Evolutionary conservation across 2,888 invertebrate genomes (phyloP), one percentile per base, ranked within the genome.

Genomic region (Orgyia antiqua): DNA sequence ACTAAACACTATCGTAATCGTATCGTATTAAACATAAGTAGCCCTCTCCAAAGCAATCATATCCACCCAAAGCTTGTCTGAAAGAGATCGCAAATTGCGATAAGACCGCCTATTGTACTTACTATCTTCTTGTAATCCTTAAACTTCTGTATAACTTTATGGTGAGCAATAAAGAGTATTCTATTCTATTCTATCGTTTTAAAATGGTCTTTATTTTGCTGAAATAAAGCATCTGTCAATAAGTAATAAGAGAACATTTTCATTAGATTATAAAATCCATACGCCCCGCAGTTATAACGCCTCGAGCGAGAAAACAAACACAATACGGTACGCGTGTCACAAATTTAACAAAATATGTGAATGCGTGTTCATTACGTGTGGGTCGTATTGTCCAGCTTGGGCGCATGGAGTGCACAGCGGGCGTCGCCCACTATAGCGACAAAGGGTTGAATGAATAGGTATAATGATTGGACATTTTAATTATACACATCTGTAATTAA

Each of bases 361-460:
- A 53, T 54, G 45, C 53, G 59, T 68, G 73, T 60, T 74, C 74
- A 72, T 73, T 74, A 69, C 68, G 68, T 54, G 41, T 39, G 37
- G 31, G 31, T 36, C 4, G 36, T 27, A 36, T 47, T 52, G 51
- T 41, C 45, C 51, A 33, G 39, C 11, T 51, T 52, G 56, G 64
- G 51, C 73, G 61, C 49, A 66, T 72, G 60, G 75, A 18, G 74
- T 72, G 27, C 74, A 42, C 74, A 42, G 59, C 61, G 58, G 68
- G 74, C 12, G 19, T 51, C 59, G 51, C 58, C 54, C 46, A 64
- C 75, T 66, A 67, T 56, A 60, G 26, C 28, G 28, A 48, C 45
- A 49, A 51, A 51, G 51, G 51, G 51, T 61, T 51, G 33, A 40
- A 39, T 52, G 41, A 51, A 46, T 53, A 35, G 30, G 31, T 29